Conservation (phyloP, 2,113 vertebrate genomes). For the Urocynchramus pylzowi region DNA sequence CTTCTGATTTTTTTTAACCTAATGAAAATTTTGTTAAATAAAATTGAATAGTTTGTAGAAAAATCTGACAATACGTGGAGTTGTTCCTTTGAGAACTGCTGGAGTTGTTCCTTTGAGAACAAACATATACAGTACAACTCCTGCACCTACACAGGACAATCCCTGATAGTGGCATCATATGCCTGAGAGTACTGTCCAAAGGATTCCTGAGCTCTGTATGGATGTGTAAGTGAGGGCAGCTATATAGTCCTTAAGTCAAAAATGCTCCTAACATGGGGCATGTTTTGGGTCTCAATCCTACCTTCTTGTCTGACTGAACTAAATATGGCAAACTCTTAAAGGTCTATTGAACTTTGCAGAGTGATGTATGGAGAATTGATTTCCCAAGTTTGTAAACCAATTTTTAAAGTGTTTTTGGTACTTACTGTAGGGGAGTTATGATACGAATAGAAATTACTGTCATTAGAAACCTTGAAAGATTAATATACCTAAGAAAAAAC, state of each 20-base stretch:
- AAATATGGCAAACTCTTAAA: not conserved
- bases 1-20: not conserved
- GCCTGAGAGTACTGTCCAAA: not conserved
- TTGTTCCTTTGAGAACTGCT: not conserved
- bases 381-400: not conserved
- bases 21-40: not conserved
- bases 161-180: rapidly evolving
- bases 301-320: not conserved
- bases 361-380: not conserved
- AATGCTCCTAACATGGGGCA: not conserved
- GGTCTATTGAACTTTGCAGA: not conserved
- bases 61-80: not conserved
- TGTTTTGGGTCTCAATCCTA: not conserved
- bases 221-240: not conserved
- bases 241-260: not conserved
- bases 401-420: not conserved
- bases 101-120: not conserved
- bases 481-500: not conserved
- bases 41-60: not conserved
- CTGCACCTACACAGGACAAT: not conserved
- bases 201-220: not conserved
- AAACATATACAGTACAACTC: not conserved
- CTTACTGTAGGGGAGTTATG: not conserved
- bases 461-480: not conserved
- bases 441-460: not conserved